Percentiles rank a stretch among this genome's conserved stretches.
Conservation (phyloP, 2,113 vertebrate genomes). For the Ammodramus savannarum region DNA sequence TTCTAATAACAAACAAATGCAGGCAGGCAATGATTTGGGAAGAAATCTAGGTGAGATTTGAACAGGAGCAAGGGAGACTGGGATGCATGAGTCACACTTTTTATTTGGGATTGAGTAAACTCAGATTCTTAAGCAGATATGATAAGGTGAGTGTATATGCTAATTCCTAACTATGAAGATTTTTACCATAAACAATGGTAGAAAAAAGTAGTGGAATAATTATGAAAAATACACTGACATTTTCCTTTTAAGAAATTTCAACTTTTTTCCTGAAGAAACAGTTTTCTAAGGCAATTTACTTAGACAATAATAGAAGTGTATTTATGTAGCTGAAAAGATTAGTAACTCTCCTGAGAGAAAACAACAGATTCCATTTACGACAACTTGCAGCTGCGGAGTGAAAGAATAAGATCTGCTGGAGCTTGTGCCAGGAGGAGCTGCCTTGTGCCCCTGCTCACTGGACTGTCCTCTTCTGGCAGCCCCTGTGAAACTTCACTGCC, state of each 20-base stretch:
- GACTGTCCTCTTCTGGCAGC: background rate
- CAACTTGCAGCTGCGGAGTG: background rate
- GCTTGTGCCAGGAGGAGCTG: background rate
- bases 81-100: background rate
- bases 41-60: background rate
- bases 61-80: background rate
- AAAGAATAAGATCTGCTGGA: background rate
- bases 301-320: constrained; percentile 58
- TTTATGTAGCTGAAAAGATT: constrained; percentile 66
- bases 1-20: background rate
- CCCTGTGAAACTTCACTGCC: background rate
- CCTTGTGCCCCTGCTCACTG: background rate
- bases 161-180: background rate
- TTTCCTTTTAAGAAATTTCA: constrained; percentile 52
- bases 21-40: background rate
- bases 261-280: constrained; percentile 34
- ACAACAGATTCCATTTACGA: constrained; percentile 32
- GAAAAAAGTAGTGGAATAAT: constrained; percentile 40
- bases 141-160: background rate
- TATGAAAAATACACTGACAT: constrained; percentile 42
- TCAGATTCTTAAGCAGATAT: background rate
- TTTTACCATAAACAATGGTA: constrained; percentile 15
- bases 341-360: constrained; percentile 63
- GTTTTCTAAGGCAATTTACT: constrained; percentile 58
- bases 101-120: background rate